Base-by-base conservation (phyloP, 2,113 vertebrate genomes). In the Calonectris borealis region DNA sequence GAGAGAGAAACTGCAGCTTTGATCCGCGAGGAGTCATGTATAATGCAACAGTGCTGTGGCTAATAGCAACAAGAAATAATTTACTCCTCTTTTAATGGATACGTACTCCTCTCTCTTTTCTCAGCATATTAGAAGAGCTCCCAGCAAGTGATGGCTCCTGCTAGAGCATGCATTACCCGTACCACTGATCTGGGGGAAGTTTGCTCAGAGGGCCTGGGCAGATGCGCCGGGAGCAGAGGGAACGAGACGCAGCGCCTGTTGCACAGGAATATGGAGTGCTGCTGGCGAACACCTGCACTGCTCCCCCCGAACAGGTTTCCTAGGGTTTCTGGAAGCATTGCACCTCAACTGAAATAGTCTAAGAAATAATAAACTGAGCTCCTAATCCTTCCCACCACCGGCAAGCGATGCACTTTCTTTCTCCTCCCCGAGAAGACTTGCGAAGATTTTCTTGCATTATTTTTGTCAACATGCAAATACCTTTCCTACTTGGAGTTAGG, bases 261-360 rank as follows among this genome's bases (percentile, higher is more conserved):
- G 58, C 32, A 11, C 0, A 4, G 60, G 46, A 46, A 40, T 9
- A 3, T 3, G 0, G 3, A 25, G 52, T 0, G 8, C 31, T 49
- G 49, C 57, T 60, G 62, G 38, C 4, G 0, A 34, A 17, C 29
- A 19, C 3, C 31, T 7, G 21, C 48, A 3, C 4, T 7, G 10
- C 16, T 32, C 11, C 25, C 21, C n/a, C 54, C 1, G 0, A 1
- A 0, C 12, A 1, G 10, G 0, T 9, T 5, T 8, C 62, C 29
- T 5, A 6, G 64, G 16, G 1, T 1, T 24, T 24, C 31, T 36
- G 36, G 54, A 16, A 36, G 22, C 49, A 7, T 10, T 9, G 4
- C 24, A 19, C n/a, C 44, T 51, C 54, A 13, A 9, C 21, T 24
- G 4, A 51, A 57, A 27, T 0, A 20, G 13, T 2, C 54, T 13